phyloP scores from a whole-genome alignment of 2,113 vertebrate species.

The Elachura formosa region DNA sequence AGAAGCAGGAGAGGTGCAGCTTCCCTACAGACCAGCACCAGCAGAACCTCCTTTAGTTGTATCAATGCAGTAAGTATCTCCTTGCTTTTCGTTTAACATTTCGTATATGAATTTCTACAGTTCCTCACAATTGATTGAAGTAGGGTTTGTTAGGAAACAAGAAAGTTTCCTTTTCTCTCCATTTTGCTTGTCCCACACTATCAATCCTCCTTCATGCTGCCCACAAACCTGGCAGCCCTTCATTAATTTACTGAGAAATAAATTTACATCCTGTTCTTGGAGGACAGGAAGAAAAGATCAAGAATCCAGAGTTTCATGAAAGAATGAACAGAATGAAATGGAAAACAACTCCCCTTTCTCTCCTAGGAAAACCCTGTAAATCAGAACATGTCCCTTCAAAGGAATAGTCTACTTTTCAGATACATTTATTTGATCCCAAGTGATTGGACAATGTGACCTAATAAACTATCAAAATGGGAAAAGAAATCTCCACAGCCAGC shows the following conservation, averaged over 20 bases:
- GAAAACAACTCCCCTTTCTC: not conserved
- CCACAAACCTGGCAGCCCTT: not conserved
- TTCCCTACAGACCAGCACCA: not conserved
- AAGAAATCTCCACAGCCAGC: not conserved
- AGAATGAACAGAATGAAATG: not conserved
- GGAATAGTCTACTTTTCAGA: not conserved
- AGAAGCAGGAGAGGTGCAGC: not conserved
- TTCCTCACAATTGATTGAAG: not conserved
- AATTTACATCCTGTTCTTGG: not conserved
- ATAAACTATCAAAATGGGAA: not conserved
- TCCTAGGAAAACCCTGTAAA: not conserved
- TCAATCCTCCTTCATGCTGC: not conserved
- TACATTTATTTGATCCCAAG: not conserved
- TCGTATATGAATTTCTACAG: not conserved
- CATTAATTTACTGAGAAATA: not conserved
- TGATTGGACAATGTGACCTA: not conserved
- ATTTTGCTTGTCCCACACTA: not conserved
- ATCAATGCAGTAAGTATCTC: not conserved
- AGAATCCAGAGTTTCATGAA: not conserved
- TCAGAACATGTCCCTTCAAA: not conserved
- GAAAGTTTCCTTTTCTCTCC: not conserved
- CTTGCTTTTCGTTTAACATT: not conserved
- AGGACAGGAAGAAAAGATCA: not conserved
- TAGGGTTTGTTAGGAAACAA: not conserved
- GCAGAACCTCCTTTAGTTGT: not conserved